Conservation (phyloP, 2,113 vertebrate species). For the Eulemur macaco region DNA sequence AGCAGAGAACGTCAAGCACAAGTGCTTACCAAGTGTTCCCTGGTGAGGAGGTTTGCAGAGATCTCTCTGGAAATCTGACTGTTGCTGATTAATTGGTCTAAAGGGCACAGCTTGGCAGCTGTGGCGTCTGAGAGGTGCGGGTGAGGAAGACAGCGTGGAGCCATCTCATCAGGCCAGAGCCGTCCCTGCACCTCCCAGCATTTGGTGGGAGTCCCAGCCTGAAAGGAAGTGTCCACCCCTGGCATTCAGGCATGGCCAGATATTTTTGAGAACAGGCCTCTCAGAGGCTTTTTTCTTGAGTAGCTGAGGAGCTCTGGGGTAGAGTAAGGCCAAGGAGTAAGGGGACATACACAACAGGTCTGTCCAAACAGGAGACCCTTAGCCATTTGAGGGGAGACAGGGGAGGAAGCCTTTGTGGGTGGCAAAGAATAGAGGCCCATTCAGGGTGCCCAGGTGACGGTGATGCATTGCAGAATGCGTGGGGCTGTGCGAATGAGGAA, state of each 20-base stretch:
- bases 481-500: too few species aligned
- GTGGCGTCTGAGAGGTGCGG: not conserved
- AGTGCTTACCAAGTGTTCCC: not conserved
- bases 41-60: not conserved
- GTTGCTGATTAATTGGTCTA: not conserved
- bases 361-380: not conserved
- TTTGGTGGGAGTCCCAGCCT: not conserved
- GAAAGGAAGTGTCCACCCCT: not conserved
- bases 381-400: not conserved
- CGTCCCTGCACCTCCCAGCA: fast-evolving
- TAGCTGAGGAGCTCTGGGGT: not conserved
- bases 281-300: not conserved
- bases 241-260: not conserved
- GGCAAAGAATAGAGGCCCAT: not conserved
- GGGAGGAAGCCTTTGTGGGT: not conserved
- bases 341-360: not conserved
- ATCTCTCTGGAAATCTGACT: not conserved
- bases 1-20: not conserved
- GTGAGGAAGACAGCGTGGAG: not conserved
- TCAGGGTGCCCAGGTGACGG: not conserved
- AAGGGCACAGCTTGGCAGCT: not conserved
- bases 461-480: too few species aligned
- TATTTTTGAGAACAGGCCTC: not conserved
- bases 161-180: not conserved
- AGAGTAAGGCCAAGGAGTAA: not conserved